Conservation (phyloP, 2,888 invertebrate genomes). For the Dichetophora obliterata region DNA sequence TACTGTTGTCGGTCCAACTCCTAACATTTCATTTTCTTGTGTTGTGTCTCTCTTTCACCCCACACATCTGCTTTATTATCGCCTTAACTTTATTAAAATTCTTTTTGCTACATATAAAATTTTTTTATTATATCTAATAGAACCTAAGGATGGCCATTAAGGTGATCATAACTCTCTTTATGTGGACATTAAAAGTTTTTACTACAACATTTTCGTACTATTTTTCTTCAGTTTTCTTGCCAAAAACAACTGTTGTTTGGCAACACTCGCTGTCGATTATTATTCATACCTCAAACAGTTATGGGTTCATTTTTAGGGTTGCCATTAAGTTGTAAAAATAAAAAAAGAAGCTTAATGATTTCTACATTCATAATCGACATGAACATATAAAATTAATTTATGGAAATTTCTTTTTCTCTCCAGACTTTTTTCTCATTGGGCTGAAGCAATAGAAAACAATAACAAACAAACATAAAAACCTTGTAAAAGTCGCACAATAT, state of each 20-base stretch:
- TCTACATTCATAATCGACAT: constrained; percentile 29
- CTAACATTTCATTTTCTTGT: neutral
- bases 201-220: neutral
- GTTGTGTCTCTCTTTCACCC: neutral
- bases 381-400: constrained; percentile 28
- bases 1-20: neutral
- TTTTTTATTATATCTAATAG: constrained; percentile 8
- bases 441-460: neutral
- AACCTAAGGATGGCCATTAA: constrained; percentile 18
- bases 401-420: neutral
- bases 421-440: constrained; percentile 16
- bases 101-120: constrained; percentile 1
- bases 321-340: neutral
- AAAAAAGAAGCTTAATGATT: constrained; percentile 22
- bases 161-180: constrained; percentile 37
- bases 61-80: neutral
- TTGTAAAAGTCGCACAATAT: constrained; percentile 15
- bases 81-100: constrained; percentile 13
- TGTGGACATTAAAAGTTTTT: constrained; percentile 29
- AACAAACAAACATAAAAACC: neutral
- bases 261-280: neutral
- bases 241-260: neutral
- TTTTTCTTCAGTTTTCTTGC: neutral
- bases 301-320: neutral
- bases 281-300: neutral